phyloP scores from a whole-genome alignment of 64 coral and sea anemone genomes.

The Montipora cactus region DNA sequence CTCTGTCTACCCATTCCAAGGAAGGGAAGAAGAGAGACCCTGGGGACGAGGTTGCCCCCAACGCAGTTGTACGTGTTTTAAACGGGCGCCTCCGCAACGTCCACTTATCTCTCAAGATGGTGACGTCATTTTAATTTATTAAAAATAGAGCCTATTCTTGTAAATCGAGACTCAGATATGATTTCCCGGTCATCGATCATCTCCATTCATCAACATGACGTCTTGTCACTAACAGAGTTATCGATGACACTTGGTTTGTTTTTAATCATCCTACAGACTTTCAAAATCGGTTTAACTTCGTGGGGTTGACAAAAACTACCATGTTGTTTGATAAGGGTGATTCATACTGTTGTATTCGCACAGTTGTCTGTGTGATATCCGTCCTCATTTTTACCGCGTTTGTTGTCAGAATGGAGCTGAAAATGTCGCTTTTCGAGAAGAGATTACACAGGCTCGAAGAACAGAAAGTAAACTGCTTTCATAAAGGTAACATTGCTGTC shows the following conservation, averaged over 20 bases:
- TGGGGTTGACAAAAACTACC: not conserved
- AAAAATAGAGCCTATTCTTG: not conserved
- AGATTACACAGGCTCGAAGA: slow-evolving; percentile 23
- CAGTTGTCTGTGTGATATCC: not conserved
- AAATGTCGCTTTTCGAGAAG: slow-evolving; percentile 6
- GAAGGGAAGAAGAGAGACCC: no score
- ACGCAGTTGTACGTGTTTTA: no score
- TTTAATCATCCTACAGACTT: not conserved
- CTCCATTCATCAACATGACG: slow-evolving; percentile 5
- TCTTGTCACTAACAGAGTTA: no score
- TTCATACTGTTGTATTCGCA: not conserved
- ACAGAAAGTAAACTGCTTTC: slow-evolving; percentile 12
- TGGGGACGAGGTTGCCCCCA: no score
- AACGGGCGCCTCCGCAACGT: no score
- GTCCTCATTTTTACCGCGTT: not conserved
- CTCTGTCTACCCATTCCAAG: no score
- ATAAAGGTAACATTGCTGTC: not conserved
- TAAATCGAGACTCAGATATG: not conserved
- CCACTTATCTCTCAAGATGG: no score
- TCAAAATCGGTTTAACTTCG: not conserved
- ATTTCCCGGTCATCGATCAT: not conserved
- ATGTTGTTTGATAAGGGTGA: not conserved
- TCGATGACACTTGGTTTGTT: no score
- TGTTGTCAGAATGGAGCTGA: slow-evolving; percentile 53
- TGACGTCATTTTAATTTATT: no score